Conservation (phyloP, 2,797 vertebrate species). For the Tachyglossus aculeatus region DNA sequence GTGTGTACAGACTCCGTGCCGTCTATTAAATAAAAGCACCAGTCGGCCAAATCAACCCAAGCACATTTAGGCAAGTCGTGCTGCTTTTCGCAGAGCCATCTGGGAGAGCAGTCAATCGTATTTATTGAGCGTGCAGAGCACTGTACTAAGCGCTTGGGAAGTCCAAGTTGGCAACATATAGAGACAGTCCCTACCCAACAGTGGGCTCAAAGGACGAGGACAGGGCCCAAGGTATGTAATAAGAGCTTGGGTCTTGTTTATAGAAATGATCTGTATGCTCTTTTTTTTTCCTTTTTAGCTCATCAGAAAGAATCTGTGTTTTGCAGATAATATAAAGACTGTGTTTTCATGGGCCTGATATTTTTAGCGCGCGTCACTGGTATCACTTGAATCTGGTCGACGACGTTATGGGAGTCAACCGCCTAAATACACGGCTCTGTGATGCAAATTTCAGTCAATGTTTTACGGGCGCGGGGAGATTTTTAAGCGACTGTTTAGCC, state of each 20-base stretch:
- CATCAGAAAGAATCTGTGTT: slow-evolving; percentile 22
- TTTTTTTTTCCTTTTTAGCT: not conserved
- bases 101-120: not conserved
- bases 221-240: not conserved
- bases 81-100: not conserved
- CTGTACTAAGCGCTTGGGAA: not conserved
- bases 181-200: not conserved
- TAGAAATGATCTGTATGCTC: not conserved
- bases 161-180: not conserved
- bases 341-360: slow-evolving; percentile 9
- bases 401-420: no score
- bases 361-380: not conserved
- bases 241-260: not conserved
- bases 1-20: slow-evolving; percentile 74
- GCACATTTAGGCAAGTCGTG: not conserved
- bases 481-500: no score
- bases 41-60: slow-evolving; percentile 54
- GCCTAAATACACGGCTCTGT: no score
- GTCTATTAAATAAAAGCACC: slow-evolving; percentile 74
- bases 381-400: no score
- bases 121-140: not conserved
- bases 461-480: no score
- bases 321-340: slow-evolving; percentile 5
- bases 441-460: no score
- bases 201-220: not conserved